Evolutionary conservation across 2,797 vertebrate species (phyloP), one percentile per base, ranked within the genome.

Genomic region (Crypturellus tataupa): DNA sequence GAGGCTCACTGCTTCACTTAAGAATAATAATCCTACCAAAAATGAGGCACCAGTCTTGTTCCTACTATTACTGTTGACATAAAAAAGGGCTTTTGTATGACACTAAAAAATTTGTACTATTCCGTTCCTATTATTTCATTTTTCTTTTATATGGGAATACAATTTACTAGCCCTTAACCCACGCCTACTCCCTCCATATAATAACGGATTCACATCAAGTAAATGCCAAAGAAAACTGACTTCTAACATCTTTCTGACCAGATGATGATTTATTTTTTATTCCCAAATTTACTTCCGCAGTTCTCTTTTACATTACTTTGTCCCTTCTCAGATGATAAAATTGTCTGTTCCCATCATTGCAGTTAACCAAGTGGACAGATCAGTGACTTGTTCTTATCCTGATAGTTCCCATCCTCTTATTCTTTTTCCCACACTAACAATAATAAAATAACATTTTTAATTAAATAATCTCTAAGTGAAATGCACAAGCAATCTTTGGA

Each of bases 181-280:
- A 94, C 42, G 29, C 80, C 71, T 53, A 95, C 94, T 94, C 39
- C 6, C 60, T 91, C 56, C 67, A 86, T 44, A 72, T 91, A 94
- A 55, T 37, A 93, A 73, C 46, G 65, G 12, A 56, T 90, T 95
- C 13, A 49, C 64, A 87, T 92, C 63, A 92, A 88, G 44, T 59
- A 92, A 92, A 89, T 80, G 91, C 71, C 70, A 95, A 96, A 96
- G 70, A 96, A 94, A 97, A 96, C 56, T 67, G 72, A 93, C 87
- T 91, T 89, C 33, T 75, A 94, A 59, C 29, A 80, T 84, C 53
- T 76, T 89, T 89, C 53, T 69, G 58, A 76, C 49, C 31, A 91
- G 39, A 87, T 0, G 1, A 81, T 87, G 40, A 87, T 93, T 95
- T 96, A 63, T 79, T 96, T 97, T 91, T 90, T 84, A 93, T 93